These are phyloP conservation scores for Zaprionus gabonicus DNA, from an alignment of 1,140 invertebrate species.

Conservation along the genomic window DNA sequence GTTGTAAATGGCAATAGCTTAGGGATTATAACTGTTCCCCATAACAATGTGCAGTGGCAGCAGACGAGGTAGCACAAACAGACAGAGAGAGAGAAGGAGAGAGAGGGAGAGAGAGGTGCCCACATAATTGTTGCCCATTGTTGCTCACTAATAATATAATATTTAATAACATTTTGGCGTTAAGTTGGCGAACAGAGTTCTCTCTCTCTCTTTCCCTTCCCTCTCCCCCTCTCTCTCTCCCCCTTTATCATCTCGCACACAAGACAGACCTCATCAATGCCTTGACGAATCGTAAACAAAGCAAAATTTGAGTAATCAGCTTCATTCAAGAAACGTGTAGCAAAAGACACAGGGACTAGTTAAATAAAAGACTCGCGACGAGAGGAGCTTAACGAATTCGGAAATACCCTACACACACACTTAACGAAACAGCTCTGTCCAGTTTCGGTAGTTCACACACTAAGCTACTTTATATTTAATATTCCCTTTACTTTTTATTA, in stretches of 20 bases:
- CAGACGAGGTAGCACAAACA: not conserved
- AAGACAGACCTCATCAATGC: constrained; percentile 58
- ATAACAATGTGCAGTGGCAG: constrained; percentile 17
- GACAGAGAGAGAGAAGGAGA: not conserved
- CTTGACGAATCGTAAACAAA: constrained; percentile 81
- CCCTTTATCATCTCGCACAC: not conserved
- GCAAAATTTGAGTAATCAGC: constrained; percentile 82
- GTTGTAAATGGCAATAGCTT: constrained; percentile 76
- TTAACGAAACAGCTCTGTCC: not conserved
- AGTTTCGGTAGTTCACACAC: not conserved
- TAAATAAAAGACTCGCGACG: constrained; percentile 44
- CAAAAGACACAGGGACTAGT: constrained; percentile 52
- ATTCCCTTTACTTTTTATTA: not conserved
- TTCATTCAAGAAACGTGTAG: constrained; percentile 79
- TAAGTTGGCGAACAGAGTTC: constrained; percentile 47
- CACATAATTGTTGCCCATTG: constrained; percentile 71
- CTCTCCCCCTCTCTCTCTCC: not conserved
- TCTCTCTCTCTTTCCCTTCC: not conserved
- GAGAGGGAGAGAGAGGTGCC: constrained; percentile 24
- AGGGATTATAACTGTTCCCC: constrained; percentile 76
- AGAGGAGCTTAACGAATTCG: constrained; percentile 20
- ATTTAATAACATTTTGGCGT: constrained; percentile 80
- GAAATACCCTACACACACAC: constrained; percentile 42
- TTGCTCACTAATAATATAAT: constrained; percentile 75
- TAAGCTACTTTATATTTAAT: constrained; percentile 2